phyloP scores from a whole-genome alignment of 2,888 invertebrate genomes.

The Xiphydria camelus region DNA sequence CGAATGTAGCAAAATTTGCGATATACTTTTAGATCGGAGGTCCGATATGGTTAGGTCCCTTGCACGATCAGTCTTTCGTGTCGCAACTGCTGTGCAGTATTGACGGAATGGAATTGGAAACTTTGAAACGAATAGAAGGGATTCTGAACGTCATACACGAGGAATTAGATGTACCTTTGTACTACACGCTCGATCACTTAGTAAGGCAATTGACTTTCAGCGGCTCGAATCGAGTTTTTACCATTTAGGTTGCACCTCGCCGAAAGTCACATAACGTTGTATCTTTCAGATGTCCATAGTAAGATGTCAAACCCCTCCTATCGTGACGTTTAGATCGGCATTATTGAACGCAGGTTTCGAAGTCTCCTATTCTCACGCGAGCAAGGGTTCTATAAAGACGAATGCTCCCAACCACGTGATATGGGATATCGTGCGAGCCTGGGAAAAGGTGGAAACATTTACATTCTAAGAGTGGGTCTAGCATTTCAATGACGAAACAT shows the following conservation, averaged over 20 bases:
- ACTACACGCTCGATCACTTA: slow-evolving; percentile 77
- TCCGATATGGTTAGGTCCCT: slow-evolving; percentile 89
- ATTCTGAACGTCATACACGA: slow-evolving; percentile 79
- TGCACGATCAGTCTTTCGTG: slow-evolving; percentile 83
- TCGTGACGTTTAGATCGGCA: slow-evolving; percentile 73
- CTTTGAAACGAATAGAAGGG: slow-evolving; percentile 76
- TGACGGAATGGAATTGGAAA: slow-evolving; percentile 61
- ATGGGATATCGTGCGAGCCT: slow-evolving; percentile 90
- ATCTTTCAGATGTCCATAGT: slow-evolving; percentile 44
- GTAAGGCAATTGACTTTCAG: no score
- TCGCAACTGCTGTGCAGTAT: slow-evolving; percentile 62
- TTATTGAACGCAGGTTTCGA: slow-evolving; percentile 85
- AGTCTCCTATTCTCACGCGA: slow-evolving; percentile 91
- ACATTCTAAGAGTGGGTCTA: neutral
- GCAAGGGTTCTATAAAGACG: slow-evolving; percentile 88
- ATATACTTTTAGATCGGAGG: slow-evolving; percentile 74
- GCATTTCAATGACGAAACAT: neutral
- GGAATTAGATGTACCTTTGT: slow-evolving; percentile 88
- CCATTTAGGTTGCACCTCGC: neutral
- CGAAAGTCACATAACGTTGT: neutral
- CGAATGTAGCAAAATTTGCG: no score
- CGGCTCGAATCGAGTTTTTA: neutral
- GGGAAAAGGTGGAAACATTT: slow-evolving; percentile 62
- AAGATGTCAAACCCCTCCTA: slow-evolving; percentile 45
- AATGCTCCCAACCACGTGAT: slow-evolving; percentile 82